phyloP scores from a whole-genome alignment of 2,888 invertebrate genomes.

The Drosophila tripunctata region DNA sequence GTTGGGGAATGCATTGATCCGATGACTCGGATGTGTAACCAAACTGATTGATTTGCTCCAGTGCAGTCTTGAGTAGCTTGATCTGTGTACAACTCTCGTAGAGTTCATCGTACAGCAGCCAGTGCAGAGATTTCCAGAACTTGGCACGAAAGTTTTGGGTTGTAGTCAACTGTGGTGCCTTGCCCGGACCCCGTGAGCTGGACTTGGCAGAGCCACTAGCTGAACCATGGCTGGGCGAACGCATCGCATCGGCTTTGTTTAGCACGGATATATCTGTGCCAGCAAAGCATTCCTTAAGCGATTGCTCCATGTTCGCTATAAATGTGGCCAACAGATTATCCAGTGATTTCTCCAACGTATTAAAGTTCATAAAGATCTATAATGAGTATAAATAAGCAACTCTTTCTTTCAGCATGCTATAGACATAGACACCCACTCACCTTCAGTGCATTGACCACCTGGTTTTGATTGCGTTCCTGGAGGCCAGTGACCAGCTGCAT shows the following conservation, averaged over 20 bases:
- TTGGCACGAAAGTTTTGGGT: slow-evolving; percentile 86
- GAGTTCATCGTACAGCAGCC: slow-evolving; percentile 91
- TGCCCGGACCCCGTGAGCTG: slow-evolving; percentile 84
- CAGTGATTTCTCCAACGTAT: slow-evolving; percentile 82
- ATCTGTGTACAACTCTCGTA: slow-evolving; percentile 89
- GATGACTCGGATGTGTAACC: slow-evolving; percentile 62
- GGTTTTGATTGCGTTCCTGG: slow-evolving; percentile 89
- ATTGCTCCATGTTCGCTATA: slow-evolving; percentile 83
- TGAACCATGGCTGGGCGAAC: slow-evolving; percentile 63
- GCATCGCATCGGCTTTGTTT: slow-evolving; percentile 84
- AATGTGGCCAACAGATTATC: slow-evolving; percentile 83
- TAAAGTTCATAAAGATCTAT: slow-evolving; percentile 83
- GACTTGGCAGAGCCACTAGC: slow-evolving; percentile 21
- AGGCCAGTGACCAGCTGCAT: slow-evolving; percentile 92
- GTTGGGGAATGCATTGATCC: slow-evolving; percentile 84
- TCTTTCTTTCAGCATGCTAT: background rate
- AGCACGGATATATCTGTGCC: slow-evolving; percentile 85
- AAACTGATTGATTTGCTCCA: slow-evolving; percentile 81
- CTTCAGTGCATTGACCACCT: slow-evolving; percentile 88
- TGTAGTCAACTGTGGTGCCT: slow-evolving; percentile 85
- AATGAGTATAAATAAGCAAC: background rate
- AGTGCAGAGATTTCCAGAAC: slow-evolving; percentile 95
- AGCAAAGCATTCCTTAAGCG: slow-evolving; percentile 83
- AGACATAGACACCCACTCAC: slow-evolving; percentile 82
- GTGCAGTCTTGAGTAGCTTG: slow-evolving; percentile 81